Conservation (phyloP, 2,888 invertebrate species). For the Melanchra persicariae region DNA sequence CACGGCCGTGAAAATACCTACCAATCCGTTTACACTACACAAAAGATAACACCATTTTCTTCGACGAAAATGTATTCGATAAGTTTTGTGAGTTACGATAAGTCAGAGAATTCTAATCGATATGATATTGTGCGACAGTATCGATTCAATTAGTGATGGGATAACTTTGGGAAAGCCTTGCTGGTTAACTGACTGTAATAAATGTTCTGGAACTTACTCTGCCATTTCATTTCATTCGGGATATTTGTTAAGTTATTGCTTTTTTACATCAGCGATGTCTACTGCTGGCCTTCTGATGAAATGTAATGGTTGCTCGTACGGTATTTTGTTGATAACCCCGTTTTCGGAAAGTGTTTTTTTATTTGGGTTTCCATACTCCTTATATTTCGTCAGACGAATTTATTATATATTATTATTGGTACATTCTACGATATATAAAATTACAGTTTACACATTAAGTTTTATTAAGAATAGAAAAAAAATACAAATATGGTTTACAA, state of each 20-base stretch:
- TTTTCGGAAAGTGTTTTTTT: neutral
- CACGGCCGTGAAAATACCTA: slow-evolving; percentile 50
- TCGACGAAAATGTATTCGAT: slow-evolving; percentile 46
- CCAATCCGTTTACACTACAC: slow-evolving; percentile 46
- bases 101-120: slow-evolving; percentile 56
- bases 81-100: slow-evolving; percentile 45
- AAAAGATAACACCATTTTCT: slow-evolving; percentile 53
- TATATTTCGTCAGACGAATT: no score
- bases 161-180: slow-evolving; percentile 59
- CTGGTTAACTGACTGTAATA: slow-evolving; percentile 62
- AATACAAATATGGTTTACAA: no score
- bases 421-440: no score
- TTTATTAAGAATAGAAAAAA: no score
- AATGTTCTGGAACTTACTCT: slow-evolving; percentile 55
- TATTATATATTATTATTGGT: no score
- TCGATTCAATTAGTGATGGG: slow-evolving; percentile 60
- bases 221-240: slow-evolving; percentile 51
- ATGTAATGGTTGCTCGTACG: neutral
- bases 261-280: slow-evolving; percentile 33
- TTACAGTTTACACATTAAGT: no score
- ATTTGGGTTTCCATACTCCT: neutral
- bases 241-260: slow-evolving; percentile 48
- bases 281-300: neutral
- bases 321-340: neutral
- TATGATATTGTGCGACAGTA: slow-evolving; percentile 44